These are phyloP conservation scores for Serripes groenlandicus DNA, from an alignment of 2,888 invertebrate genomes.

Conservation along the genomic window DNA sequence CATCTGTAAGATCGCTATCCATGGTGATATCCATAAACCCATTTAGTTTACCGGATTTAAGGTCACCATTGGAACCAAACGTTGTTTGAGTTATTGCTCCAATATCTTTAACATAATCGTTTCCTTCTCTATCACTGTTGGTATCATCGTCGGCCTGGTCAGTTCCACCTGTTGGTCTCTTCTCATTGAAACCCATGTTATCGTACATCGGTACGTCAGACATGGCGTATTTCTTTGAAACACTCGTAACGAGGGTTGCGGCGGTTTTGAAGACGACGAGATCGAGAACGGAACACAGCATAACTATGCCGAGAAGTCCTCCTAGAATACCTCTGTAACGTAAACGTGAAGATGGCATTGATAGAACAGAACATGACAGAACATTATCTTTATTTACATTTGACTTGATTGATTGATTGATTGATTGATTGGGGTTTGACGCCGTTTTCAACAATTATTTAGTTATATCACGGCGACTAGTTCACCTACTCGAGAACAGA, in stretches of 20 bases:
- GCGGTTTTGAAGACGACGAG: constrained; percentile 15
- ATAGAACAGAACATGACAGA: too few relatives aligned
- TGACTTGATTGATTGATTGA: too few relatives aligned
- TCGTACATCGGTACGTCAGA: constrained; percentile 1
- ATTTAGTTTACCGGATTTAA: neutral
- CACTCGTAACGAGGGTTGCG: neutral
- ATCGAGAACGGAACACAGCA: constrained; percentile 53
- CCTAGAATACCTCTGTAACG: constrained; percentile 53
- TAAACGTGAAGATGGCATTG: too few relatives aligned
- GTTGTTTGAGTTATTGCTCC: neutral
- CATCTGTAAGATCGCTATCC: constrained; percentile 51
- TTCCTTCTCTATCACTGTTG: too few relatives aligned
- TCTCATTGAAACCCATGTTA: constrained; percentile 15
- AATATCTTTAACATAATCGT: neutral
- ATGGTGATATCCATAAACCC: constrained; percentile 26
- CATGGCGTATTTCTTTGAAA: neutral
- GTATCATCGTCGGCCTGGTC: neutral
- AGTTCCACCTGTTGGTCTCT: neutral
- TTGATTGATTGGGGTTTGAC: too few relatives aligned
- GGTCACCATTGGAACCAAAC: neutral
- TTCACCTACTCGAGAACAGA: too few relatives aligned
- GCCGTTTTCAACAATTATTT: too few relatives aligned
- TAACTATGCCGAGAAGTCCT: constrained; percentile 34
- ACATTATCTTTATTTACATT: too few relatives aligned
- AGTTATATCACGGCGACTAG: too few relatives aligned